These are phyloP conservation scores for Indicator maculatus DNA, from an alignment of 2,113 vertebrate genomes.

Conservation along the genomic window DNA sequence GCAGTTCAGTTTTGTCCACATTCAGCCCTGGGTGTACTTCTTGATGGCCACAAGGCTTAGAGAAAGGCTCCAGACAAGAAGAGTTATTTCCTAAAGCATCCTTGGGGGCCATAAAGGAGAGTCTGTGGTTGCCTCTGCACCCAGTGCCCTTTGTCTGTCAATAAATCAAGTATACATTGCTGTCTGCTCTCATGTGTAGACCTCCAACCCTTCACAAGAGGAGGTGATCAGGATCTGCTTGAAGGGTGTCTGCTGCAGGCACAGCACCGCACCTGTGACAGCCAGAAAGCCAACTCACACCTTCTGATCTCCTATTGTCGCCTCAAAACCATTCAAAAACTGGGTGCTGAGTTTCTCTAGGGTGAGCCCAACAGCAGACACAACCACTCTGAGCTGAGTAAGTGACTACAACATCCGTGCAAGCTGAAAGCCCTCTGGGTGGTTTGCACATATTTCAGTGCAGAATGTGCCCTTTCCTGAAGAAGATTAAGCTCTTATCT, in stretches of 20 bases:
- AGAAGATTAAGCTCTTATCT: conserved; percentile 24
- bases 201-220: not conserved
- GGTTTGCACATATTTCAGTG: not conserved
- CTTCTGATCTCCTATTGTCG: rapidly evolving
- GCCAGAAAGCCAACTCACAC: rapidly evolving
- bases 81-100: not conserved
- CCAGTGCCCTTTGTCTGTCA: not conserved
- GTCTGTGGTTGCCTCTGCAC: not conserved
- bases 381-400: not conserved
- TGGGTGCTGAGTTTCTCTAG: not conserved
- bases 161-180: not conserved
- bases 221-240: not conserved
- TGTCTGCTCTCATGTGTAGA: not conserved
- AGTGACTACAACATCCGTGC: not conserved
- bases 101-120: not conserved
- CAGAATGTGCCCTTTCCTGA: conserved; percentile 36
- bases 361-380: not conserved
- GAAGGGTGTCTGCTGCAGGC: not conserved
- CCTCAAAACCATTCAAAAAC: not conserved
- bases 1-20: rapidly evolving
- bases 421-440: not conserved
- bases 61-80: not conserved
- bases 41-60: not conserved
- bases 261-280: not conserved
- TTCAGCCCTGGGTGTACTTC: not conserved